These are phyloP conservation scores for Stictonetta naevosa DNA, from an alignment of 2,113 vertebrate species.

Conservation along the genomic window DNA sequence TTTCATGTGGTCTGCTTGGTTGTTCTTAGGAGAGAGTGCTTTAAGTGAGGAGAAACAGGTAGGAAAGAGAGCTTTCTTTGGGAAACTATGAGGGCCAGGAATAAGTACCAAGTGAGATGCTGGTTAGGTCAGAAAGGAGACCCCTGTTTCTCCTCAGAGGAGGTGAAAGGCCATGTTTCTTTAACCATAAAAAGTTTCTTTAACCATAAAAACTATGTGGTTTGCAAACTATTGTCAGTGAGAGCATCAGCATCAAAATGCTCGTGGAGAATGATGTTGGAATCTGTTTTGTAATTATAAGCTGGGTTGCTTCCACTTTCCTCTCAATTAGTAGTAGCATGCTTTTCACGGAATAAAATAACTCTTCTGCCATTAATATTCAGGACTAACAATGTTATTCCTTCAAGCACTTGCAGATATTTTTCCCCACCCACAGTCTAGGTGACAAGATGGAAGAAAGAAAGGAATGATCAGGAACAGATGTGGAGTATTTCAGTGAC, in stretches of 20 bases:
- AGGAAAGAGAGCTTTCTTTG: neutral
- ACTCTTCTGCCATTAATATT: neutral
- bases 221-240: neutral
- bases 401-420: neutral
- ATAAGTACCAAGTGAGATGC: neutral
- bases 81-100: fast-evolving
- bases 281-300: neutral
- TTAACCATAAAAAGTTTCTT: fast-evolving
- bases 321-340: neutral
- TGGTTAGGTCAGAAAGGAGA: neutral
- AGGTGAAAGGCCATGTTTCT: neutral
- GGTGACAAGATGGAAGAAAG: neutral
- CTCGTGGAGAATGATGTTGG: neutral
- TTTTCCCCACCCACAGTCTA: neutral
- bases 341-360: neutral
- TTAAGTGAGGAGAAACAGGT: neutral
- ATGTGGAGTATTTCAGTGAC: neutral
- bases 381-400: neutral
- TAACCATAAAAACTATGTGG: fast-evolving
- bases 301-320: neutral
- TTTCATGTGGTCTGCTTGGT: neutral
- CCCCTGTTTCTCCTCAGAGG: neutral
- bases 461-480: neutral
- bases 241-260: neutral
- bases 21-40: neutral